A percentile compares a stretch with the other conserved stretches of the same genome.
Conservation (phyloP, 1,140 invertebrate species). For the Brachystomella parvula region DNA sequence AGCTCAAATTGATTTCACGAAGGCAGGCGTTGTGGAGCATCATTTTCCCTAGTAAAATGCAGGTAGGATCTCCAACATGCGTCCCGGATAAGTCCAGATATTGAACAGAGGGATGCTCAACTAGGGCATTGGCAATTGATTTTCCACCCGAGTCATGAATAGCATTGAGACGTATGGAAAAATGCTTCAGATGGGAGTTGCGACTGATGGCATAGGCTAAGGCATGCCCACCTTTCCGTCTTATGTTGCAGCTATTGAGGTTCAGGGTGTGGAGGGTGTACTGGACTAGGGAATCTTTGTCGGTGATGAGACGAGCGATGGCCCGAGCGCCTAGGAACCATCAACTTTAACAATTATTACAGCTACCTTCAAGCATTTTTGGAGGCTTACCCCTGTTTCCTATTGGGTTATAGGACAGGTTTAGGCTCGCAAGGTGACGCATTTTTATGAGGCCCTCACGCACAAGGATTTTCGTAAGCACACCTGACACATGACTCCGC, state of each 20-base stretch:
- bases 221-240: slow-evolving; percentile 28
- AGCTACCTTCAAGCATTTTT: background rate
- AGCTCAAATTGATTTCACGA: slow-evolving; percentile 23
- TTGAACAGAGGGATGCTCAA: slow-evolving; percentile 11
- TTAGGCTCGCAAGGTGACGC: slow-evolving; percentile 30
- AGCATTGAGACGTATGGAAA: slow-evolving; percentile 26
- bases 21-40: slow-evolving; percentile 19
- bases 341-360: background rate
- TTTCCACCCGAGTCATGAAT: slow-evolving; percentile 21
- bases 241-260: slow-evolving; percentile 25
- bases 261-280: slow-evolving; percentile 31
- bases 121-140: slow-evolving; percentile 24
- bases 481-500: slow-evolving; percentile 26
- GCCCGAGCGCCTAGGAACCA: slow-evolving; percentile 30
- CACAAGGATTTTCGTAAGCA: slow-evolving; percentile 31
- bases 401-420: slow-evolving; percentile 32
- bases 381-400: slow-evolving; percentile 16
- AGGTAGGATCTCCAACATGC: background rate
- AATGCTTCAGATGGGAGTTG: slow-evolving; percentile 16
- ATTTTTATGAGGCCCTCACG: slow-evolving; percentile 29
- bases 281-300: slow-evolving; percentile 8
- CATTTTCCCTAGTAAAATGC: slow-evolving; percentile 26
- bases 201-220: slow-evolving; percentile 27
- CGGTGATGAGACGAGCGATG: slow-evolving; percentile 26
- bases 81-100: slow-evolving; percentile 19